Evolutionary conservation across 2,888 invertebrate genomes (phyloP), one percentile per base, ranked within the genome.

Genomic region (Diaperis boleti): DNA sequence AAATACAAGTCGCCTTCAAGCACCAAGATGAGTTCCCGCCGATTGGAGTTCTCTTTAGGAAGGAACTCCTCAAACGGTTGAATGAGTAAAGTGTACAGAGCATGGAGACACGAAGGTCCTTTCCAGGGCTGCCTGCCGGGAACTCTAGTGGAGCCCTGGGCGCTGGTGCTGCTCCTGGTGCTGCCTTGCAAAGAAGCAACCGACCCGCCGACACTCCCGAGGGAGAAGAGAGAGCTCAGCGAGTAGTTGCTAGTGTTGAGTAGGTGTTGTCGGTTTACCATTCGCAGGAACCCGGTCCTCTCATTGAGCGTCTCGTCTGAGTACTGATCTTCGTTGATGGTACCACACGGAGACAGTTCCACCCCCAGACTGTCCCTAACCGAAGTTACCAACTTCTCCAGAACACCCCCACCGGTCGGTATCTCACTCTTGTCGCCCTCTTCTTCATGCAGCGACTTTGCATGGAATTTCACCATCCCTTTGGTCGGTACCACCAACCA

Each of bases 191-290:
- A 75, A 37, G 94, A 89, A 63, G 92, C 89, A 6, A 95, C 90
- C 0, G 91, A 92, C 1, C 92, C 91, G 0, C 91, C 91, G 0
- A 92, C 91, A 6, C 92, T 92, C 0, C 94, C 94, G 52, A 96
- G 87, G 66, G 93, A 93, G 81, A 97, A 96, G 17, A 97, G 81
- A 13, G 96, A 96, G 75, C 96, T 96, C 45, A 97, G 81, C 1
- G 95, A 95, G 82, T 97, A 97, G 79, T 95, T 96, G 66, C 95
- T 95, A 0, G 95, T 95, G 79, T 97, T 97, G 72, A 96, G 85
- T 8, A 95, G 83, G 78, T 97, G 96, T 76, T 93, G 93, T 15
- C 95, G 86, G 74, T 92, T 90, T 2, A 90, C 86, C 66, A 66
- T 55, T n/a, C 55, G 37, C 11, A 66, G 35, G 20, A 66, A 65